phyloP scores from a whole-genome alignment of 1,140 invertebrate genomes.

The Paraescarpia echinospica region DNA sequence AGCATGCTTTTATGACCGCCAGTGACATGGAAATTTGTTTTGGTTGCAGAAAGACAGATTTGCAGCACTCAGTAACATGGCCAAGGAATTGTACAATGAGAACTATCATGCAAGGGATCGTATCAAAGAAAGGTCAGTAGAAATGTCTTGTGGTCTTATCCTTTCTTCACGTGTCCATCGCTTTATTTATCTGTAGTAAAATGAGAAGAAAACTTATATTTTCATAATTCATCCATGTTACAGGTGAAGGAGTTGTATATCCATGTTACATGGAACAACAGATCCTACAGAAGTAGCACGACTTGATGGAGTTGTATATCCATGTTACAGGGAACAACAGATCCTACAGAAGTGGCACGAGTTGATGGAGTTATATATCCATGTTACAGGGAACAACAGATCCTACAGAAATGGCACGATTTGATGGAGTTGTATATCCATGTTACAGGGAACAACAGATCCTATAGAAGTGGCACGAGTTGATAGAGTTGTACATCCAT shows the following conservation, averaged over 20 bases:
- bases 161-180: not conserved
- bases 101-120: conserved; percentile 87
- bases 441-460: conserved; percentile 77
- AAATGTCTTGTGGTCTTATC: not conserved
- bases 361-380: too few relatives aligned
- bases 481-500: conserved; percentile 81
- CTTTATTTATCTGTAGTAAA: not conserved
- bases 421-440: not conserved
- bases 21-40: not conserved
- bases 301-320: too few relatives aligned
- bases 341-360: too few relatives aligned
- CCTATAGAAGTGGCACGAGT: conserved; percentile 80
- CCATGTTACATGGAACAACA: too few relatives aligned
- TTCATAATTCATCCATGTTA: too few relatives aligned
- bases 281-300: too few relatives aligned
- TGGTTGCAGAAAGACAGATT: conserved; percentile 82
- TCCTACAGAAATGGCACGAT: too few relatives aligned
- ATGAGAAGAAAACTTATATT: too few relatives aligned
- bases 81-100: conserved; percentile 84
- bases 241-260: too few relatives aligned
- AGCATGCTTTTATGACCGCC: too few relatives aligned
- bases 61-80: conserved; percentile 88
- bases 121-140: conserved; percentile 67
- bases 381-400: too few relatives aligned
- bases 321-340: too few relatives aligned